phyloP scores from a whole-genome alignment of 1,140 invertebrate species.

The Hylaeus anthracinus region DNA sequence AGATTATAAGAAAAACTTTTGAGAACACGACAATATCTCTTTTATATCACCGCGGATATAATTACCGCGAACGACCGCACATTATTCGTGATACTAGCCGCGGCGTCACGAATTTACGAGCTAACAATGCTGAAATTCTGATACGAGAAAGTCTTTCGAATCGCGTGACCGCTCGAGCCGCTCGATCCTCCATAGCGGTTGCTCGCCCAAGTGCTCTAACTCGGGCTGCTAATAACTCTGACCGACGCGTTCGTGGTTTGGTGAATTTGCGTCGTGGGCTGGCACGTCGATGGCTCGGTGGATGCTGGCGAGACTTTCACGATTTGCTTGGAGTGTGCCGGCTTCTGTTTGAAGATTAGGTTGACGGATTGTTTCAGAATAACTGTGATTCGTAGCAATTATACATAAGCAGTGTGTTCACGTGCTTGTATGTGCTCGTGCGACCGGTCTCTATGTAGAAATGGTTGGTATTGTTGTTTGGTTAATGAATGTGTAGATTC shows the following conservation, averaged over 20 bases:
- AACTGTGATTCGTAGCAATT: no score
- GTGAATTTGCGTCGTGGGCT: background rate
- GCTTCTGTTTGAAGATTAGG: no score
- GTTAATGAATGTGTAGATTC: no score
- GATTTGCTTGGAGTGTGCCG: no score
- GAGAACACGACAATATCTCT: no score
- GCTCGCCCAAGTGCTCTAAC: slow-evolving; percentile 43
- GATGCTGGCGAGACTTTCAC: background rate
- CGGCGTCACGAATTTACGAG: slow-evolving; percentile 54
- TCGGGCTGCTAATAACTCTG: slow-evolving; percentile 43
- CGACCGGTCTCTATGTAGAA: no score
- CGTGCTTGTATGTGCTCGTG: no score
- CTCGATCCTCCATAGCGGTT: slow-evolving; percentile 46
- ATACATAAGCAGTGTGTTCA: no score
- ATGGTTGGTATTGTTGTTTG: no score
- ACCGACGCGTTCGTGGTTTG: slow-evolving; percentile 25
- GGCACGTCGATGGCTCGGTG: background rate
- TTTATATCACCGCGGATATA: no score
- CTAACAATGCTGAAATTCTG: slow-evolving; percentile 47
- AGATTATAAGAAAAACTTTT: no score
- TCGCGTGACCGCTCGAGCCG: slow-evolving; percentile 56
- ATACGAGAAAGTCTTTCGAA: slow-evolving; percentile 44
- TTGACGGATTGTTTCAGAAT: no score
- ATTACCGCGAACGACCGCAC: slow-evolving; percentile 41
- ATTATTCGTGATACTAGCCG: slow-evolving; percentile 58